A percentile compares a stretch with the other conserved stretches of the same genome.
These are phyloP conservation scores for Sussaba pulchella DNA, from an alignment of 2,888 invertebrate genomes.

Conservation along the genomic window DNA sequence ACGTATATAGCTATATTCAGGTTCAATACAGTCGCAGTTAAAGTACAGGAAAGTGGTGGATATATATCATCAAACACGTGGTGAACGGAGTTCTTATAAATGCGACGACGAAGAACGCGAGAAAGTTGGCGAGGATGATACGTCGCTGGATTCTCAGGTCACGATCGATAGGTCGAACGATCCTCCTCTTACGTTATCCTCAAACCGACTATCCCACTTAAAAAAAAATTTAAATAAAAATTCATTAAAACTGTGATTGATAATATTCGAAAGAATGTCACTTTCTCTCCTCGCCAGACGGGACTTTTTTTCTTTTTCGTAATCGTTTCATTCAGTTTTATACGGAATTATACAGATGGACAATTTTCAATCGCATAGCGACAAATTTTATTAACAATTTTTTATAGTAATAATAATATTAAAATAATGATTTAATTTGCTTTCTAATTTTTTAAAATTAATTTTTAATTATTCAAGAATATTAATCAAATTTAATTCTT, in stretches of 20 bases:
- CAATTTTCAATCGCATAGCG: too few species aligned
- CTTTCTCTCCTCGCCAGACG: constrained; percentile 27
- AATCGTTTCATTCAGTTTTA: neutral
- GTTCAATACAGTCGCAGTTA: constrained; percentile 38
- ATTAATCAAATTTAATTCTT: too few species aligned
- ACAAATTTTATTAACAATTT: too few species aligned
- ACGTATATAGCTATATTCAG: too few species aligned
- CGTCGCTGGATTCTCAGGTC: constrained; percentile 16
- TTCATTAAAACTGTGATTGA: constrained; percentile 17
- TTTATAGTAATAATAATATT: too few species aligned
- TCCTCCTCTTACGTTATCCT: constrained; percentile 44
- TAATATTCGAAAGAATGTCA: constrained; percentile 17
- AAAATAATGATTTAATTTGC: too few species aligned
- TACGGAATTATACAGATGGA: neutral
- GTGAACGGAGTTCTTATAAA: neutral
- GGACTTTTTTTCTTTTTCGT: neutral
- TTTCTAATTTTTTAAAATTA: too few species aligned
- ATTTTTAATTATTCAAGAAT: too few species aligned
- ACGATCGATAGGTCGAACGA: constrained; percentile 47
- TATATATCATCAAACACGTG: constrained; percentile 13
- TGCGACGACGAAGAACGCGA: constrained; percentile 47
- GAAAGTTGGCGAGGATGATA: constrained; percentile 60
- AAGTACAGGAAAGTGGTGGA: constrained; percentile 1
- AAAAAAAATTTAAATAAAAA: constrained; percentile 13
- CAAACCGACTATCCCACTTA: constrained; percentile 30